Conservation (phyloP, 2,797 vertebrate species). For the Rallus crepitans region DNA sequence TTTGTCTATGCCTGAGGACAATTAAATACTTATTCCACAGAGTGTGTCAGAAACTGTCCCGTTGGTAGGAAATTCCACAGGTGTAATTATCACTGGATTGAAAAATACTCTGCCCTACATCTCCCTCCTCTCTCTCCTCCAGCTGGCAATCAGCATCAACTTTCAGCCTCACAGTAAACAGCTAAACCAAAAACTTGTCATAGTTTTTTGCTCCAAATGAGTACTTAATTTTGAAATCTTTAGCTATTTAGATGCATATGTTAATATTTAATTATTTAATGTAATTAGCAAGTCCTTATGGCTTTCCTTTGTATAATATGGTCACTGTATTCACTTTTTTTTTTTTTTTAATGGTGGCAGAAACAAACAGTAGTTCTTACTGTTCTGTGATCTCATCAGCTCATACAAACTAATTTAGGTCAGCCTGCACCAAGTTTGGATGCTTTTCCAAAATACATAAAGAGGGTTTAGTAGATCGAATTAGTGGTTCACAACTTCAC, state of each 20-base stretch:
- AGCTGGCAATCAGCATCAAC: not conserved
- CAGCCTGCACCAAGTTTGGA: not conserved
- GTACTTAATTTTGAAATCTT: not conserved
- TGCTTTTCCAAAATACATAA: not conserved
- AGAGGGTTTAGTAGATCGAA: not conserved
- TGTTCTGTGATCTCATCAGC: not conserved
- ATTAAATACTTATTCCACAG: not conserved
- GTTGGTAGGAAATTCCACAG: not conserved
- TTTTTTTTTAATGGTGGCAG: not conserved
- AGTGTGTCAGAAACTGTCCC: not conserved
- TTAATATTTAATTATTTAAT: not conserved
- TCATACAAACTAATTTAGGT: not conserved
- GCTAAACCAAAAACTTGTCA: not conserved
- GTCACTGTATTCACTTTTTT: not conserved
- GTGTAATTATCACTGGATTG: not conserved
- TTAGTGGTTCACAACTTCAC: not conserved
- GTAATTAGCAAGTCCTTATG: not conserved
- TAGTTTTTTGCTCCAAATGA: not conserved
- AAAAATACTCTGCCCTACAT: not conserved
- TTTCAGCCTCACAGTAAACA: not conserved
- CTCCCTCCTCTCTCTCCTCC: not conserved
- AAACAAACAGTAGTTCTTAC: not conserved
- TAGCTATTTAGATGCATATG: not conserved
- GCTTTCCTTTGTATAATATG: not conserved
- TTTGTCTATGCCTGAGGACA: not conserved